A percentile compares a stretch with the other conserved stretches of the same genome.
Conservation (phyloP, 2,888 invertebrate species). For the Tetragonisca angustula region DNA sequence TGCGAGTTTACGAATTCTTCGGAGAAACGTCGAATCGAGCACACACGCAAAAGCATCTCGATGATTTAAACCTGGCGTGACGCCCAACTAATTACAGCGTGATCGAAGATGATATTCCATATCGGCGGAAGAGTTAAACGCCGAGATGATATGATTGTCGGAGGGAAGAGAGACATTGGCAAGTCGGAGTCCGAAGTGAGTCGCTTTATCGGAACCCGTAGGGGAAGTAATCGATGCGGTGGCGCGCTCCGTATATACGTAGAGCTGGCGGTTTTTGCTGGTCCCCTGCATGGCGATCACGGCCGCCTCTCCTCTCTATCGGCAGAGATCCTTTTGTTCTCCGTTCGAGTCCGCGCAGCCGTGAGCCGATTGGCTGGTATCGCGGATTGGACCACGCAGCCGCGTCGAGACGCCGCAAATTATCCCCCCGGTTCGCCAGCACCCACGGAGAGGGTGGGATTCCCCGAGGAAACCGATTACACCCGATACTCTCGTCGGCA, state of each 20-base stretch:
- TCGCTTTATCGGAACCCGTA: conserved; percentile 24
- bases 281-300: conserved; percentile 64
- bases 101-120: neutral
- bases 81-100: neutral
- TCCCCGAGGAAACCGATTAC: conserved; percentile 78
- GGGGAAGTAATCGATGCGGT: conserved; percentile 64
- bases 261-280: conserved; percentile 52
- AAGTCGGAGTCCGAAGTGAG: conserved; percentile 16
- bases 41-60: too few species aligned
- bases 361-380: conserved; percentile 79
- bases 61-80: neutral
- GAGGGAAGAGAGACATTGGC: neutral
- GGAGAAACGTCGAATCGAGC: too few species aligned
- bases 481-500: conserved; percentile 68
- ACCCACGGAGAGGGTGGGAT: conserved; percentile 72
- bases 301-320: conserved; percentile 53
- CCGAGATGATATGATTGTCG: neutral
- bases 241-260: conserved; percentile 24
- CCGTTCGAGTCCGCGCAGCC: conserved; percentile 77
- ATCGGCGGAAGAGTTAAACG: neutral
- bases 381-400: conserved; percentile 81
- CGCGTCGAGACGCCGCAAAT: conserved; percentile 79
- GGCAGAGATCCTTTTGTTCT: conserved; percentile 79
- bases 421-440: conserved; percentile 72
- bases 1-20: too few species aligned